phyloP scores from a whole-genome alignment of 2,113 vertebrate genomes.

The Mus spicilegus region DNA sequence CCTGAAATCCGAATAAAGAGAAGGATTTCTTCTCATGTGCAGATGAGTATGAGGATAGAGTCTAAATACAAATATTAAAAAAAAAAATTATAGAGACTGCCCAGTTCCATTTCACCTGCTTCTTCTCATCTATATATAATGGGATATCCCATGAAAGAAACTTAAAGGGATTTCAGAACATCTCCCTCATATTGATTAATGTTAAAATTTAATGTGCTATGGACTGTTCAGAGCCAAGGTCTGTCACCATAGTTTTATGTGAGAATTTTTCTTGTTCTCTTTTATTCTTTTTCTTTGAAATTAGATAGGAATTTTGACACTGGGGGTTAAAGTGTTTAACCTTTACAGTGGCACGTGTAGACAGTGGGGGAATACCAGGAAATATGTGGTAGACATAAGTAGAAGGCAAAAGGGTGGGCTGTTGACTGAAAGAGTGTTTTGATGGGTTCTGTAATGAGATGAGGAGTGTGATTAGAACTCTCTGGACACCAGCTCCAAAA shows the following conservation, averaged over 20 bases:
- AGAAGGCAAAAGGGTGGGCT: background rate
- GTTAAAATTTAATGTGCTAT: background rate
- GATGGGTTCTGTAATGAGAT: background rate
- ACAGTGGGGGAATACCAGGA: background rate
- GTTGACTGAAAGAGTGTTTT: background rate
- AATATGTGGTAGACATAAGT: background rate
- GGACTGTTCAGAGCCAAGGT: background rate
- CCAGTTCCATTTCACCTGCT: background rate
- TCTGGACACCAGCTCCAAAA: background rate
- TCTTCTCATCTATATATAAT: background rate
- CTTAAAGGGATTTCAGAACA: background rate
- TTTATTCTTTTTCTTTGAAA: background rate
- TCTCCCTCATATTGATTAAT: background rate
- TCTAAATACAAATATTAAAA: constrained; percentile 3
- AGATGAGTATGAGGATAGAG: background rate
- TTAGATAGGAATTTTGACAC: background rate
- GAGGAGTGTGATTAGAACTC: background rate
- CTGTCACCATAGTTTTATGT: background rate
- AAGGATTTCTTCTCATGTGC: background rate
- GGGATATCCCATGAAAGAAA: background rate
- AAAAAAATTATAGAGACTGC: constrained; percentile 14
- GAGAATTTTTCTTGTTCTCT: background rate
- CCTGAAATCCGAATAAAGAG: background rate
- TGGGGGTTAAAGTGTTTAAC: background rate
- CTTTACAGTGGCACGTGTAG: background rate